Conservation (phyloP, 2,888 invertebrate genomes). For the Iphiclides podalirius region DNA sequence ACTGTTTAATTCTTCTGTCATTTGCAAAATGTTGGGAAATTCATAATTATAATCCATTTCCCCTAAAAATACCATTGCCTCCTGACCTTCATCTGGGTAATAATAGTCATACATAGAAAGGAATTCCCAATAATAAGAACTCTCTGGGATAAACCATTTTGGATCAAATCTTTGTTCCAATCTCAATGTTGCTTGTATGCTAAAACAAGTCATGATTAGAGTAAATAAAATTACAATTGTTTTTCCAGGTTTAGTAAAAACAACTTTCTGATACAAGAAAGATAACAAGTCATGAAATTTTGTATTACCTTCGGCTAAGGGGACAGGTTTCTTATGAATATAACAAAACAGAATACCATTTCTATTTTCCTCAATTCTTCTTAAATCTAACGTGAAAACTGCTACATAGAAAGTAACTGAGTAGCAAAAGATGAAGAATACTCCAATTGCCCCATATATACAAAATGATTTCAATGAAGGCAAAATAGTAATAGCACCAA, state of each 20-base stretch:
- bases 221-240: constrained; percentile 81
- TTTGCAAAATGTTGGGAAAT: constrained; percentile 77
- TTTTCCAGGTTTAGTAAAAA: constrained; percentile 85
- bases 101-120: constrained; percentile 74
- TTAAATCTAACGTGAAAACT: constrained; percentile 86
- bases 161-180: constrained; percentile 90
- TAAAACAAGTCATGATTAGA: constrained; percentile 79
- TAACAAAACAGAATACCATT: constrained; percentile 86
- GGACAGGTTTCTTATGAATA: constrained; percentile 77
- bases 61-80: constrained; percentile 84
- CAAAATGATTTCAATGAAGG: constrained; percentile 91
- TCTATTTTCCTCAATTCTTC: constrained; percentile 80
- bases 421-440: constrained; percentile 86
- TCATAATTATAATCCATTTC: constrained; percentile 83
- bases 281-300: constrained; percentile 80
- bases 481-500: constrained; percentile 89
- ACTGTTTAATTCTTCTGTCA: constrained; percentile 74
- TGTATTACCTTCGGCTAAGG: constrained; percentile 77
- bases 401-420: constrained; percentile 91
- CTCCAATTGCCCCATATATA: constrained; percentile 88
- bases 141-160: constrained; percentile 87
- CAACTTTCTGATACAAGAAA: constrained; percentile 81
- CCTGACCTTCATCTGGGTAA: constrained; percentile 83
- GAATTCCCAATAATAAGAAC: constrained; percentile 83
- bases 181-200: constrained; percentile 81